These are phyloP conservation scores for Pterobdella sp. DNA, from an alignment of 2,888 invertebrate species.

Conservation along the genomic window DNA sequence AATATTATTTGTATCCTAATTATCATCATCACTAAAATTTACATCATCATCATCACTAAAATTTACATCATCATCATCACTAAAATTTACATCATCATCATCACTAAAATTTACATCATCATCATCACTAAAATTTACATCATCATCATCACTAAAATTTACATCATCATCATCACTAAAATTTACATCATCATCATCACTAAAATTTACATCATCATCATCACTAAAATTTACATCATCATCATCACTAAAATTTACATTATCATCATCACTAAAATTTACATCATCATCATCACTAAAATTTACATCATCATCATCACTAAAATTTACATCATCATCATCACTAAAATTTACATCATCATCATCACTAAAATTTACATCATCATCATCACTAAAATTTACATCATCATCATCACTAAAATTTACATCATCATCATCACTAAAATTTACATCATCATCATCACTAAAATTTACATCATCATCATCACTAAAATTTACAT, in stretches of 20 bases:
- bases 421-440: too few species aligned
- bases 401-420: too few species aligned
- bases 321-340: too few species aligned
- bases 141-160: not conserved
- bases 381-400: too few species aligned
- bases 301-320: too few species aligned
- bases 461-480: too few species aligned
- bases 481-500: too few species aligned
- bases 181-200: not conserved
- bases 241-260: not conserved
- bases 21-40: not conserved
- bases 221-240: not conserved
- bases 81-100: not conserved
- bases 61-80: not conserved
- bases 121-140: not conserved
- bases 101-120: not conserved
- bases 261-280: not conserved
- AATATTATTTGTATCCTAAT: not conserved
- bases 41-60: constrained; percentile 9
- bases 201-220: not conserved
- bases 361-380: too few species aligned
- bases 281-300: not conserved
- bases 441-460: too few species aligned
- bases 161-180: not conserved
- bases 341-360: too few species aligned